Percentiles rank a stretch among this genome's conserved stretches.
These are phyloP conservation scores for Solenopsis fugax DNA, from an alignment of 1,140 invertebrate genomes.

Conservation along the genomic window DNA sequence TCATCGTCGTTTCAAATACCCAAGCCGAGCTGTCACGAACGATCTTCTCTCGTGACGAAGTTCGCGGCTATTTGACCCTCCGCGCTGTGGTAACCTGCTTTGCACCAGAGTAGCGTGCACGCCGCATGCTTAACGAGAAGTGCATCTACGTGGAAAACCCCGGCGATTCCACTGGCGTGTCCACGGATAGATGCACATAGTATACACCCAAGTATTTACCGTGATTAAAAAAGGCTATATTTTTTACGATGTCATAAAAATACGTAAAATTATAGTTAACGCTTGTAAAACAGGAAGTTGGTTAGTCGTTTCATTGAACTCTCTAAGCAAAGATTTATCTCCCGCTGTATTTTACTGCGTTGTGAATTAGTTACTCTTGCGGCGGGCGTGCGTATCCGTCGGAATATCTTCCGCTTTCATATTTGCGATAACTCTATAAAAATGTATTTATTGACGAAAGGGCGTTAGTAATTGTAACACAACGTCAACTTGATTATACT, in stretches of 20 bases:
- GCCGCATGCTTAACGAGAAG: conserved; percentile 57
- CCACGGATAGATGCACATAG: background rate
- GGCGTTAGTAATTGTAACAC: background rate
- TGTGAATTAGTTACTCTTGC: conserved; percentile 8
- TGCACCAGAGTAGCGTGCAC: conserved; percentile 49
- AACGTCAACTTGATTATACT: background rate
- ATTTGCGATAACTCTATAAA: background rate
- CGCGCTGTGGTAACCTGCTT: conserved; percentile 46
- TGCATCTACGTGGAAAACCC: conserved; percentile 38
- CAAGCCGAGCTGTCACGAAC: conserved; percentile 60
- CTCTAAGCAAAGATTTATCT: conserved; percentile 12
- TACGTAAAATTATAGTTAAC: conserved; percentile 8
- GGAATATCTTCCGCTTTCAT: background rate
- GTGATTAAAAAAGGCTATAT: background rate
- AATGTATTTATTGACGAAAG: background rate
- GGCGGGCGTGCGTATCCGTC: background rate
- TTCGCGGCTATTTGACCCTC: conserved; percentile 57
- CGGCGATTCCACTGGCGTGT: conserved; percentile 21
- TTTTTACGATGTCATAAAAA: background rate
- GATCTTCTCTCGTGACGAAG: conserved; percentile 63
- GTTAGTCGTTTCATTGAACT: conserved; percentile 4
- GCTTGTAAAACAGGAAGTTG: background rate
- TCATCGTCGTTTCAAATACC: conserved; percentile 64
- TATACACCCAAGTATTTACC: background rate
- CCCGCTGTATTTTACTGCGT: background rate